Evolutionary conservation across 2,797 vertebrate species (phyloP), one percentile per base, ranked within the genome.

Genomic region (Betta splendens): DNA sequence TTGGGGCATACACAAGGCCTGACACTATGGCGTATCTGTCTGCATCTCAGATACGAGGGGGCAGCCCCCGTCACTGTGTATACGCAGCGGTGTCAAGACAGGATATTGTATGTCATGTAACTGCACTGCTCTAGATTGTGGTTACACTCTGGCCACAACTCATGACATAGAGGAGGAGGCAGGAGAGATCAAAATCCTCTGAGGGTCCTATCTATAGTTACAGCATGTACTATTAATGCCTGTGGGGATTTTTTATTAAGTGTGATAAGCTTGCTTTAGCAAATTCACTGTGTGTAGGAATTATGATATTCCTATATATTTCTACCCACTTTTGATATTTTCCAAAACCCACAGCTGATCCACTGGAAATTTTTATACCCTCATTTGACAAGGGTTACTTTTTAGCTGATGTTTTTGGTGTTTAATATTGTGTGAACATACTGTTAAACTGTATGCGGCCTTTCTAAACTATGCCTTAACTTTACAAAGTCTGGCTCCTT

Each of bases 71-170:
- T 11, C 58, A 20, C 31, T 50, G 54, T 7, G 8, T 32, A 38
- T 32, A 38, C 42, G 62, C 78, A 38, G 54, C 58, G 29, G 42
- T 72, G 68, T 72, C 29, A 47, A 66, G 32, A 52, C 79, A 85
- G 85, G 85, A 81, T 88, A 83, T 84, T 69, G 60, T 82, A 60
- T 84, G 80, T 73, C 81, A 78, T 26, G 54, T 43, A 39, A 15
- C 22, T 35, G 60, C 36, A 22, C 8, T 2, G 58, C 54, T 60
- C 40, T 36, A 62, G 48, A 28, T 45, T 73, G 75, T 62, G 80
- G 80, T 86, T 67, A 58, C 39, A 50, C 44, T 56, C 72, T 71
- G 46, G 32, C 66, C 78, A 65, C 82, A 77, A 42, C 49, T 59
- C 56, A 37, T 68, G 31, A 54, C 18, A 62, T 31, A 56, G 7